Base-by-base conservation (phyloP, 2,113 vertebrate genomes). In the Mus pahari region DNA sequence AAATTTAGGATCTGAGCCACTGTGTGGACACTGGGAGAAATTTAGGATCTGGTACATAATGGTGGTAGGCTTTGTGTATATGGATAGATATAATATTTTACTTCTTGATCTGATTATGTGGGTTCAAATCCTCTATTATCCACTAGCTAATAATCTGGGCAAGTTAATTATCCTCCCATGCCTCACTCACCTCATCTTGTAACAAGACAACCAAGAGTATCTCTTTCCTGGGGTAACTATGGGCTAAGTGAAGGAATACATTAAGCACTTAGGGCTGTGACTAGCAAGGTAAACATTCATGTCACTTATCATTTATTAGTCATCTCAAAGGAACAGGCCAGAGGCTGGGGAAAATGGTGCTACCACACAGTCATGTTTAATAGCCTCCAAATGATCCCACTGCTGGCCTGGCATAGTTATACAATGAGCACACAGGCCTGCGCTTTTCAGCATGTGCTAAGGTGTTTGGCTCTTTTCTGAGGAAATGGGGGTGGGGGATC, bases 191-290 rank as follows among this genome's bases (percentile, higher is more conserved):
- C 84, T 84, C 60, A 58, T 45, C 79, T 93, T 17, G 86, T 82
- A 92, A 77, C 53, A 42, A 82, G 73, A 9, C 45, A 64, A 36
- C 89, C 89, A 77, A 78, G 20, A 73, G 70, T 53, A 71, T 83
- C 68, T 90, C 55, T 64, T 74, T 97, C 92, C 75, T 86, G 81
- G 64, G 36, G 45, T 66, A 42, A 74, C 82, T 94, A 74, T 83
- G 70, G 6, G 81, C 55, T 96, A 93, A 92, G 86, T 81, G 89
- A 94, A 91, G 83, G 55, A 77, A 89, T 26, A 53, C 19, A 24
- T 60, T 58, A 78, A 90, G 77, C 50, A 39, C 78, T 92, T 89
- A 55, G 70, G 86, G 92, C 1, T 24, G 2, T 7, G 20, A 81
- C 91, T 70, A 39, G 55, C 83, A 50, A 66, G 75, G 83, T 39